These are phyloP conservation scores for Eurosta solidaginis DNA, from an alignment of 1,140 invertebrate species.

Conservation along the genomic window DNA sequence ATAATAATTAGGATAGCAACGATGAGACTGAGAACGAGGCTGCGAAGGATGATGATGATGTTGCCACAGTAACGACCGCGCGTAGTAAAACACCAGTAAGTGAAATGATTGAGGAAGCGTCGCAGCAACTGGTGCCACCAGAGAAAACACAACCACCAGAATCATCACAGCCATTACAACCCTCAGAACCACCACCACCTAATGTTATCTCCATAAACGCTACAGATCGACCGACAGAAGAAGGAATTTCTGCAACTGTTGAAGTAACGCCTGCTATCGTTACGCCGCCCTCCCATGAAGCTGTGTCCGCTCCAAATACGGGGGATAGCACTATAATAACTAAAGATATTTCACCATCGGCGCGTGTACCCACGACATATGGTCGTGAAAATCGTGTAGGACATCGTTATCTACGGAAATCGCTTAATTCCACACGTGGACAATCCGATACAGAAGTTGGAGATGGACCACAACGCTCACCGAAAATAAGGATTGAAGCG, in stretches of 20 bases:
- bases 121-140: neutral
- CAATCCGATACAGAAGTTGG: constrained; percentile 40
- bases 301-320: neutral
- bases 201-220: too few relatives aligned
- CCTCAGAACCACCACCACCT: constrained; percentile 39
- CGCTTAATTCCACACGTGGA: constrained; percentile 43
- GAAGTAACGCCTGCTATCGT: neutral
- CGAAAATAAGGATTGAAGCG: constrained; percentile 36
- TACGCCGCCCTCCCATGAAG: neutral
- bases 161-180: neutral
- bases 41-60: constrained; percentile 38
- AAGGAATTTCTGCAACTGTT: neutral
- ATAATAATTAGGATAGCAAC: constrained; percentile 20
- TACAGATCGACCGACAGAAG: neutral
- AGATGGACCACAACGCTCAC: constrained; percentile 26
- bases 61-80: neutral
- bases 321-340: neutral
- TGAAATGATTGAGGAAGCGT: neutral
- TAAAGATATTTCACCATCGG: constrained; percentile 13
- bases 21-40: constrained; percentile 38
- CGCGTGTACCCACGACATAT: constrained; percentile 46
- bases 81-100: neutral
- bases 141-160: neutral
- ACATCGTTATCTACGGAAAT: constrained; percentile 43
- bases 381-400: constrained; percentile 44